Conservation (phyloP, 2,113 vertebrate species). For the Amazona vittata region DNA sequence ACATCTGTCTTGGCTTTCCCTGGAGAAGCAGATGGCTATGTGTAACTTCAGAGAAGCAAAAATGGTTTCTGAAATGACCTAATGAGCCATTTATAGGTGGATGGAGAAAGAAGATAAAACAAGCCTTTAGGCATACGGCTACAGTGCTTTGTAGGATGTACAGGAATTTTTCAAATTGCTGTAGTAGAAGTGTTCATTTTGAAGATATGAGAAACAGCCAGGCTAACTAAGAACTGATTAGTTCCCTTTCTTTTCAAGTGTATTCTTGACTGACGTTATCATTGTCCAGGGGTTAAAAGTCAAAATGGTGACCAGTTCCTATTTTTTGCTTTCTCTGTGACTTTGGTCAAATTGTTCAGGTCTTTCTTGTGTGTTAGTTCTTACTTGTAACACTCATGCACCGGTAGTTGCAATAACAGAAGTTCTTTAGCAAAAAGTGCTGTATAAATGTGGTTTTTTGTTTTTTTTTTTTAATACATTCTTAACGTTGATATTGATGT, state of each 20-base stretch:
- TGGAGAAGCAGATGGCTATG: slow-evolving; percentile 13
- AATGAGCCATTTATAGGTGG: slow-evolving; percentile 61
- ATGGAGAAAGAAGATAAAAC: slow-evolving; percentile 71
- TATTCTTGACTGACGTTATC: not conserved
- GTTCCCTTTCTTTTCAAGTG: not conserved
- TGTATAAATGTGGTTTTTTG: not conserved
- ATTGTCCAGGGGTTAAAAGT: not conserved
- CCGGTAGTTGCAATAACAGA: not conserved
- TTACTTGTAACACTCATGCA: not conserved
- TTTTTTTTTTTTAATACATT: not conserved
- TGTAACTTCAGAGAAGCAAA: not conserved
- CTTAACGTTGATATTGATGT: not conserved
- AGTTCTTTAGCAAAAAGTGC: not conserved
- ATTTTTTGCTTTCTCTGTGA: not conserved
- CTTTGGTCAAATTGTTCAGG: not conserved
- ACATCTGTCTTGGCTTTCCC: slow-evolving; percentile 73
- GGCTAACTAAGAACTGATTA: not conserved
- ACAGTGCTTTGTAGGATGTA: not conserved
- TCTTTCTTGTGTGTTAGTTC: not conserved
- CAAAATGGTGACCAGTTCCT: not conserved
- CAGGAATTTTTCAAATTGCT: not conserved
- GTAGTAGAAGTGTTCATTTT: not conserved
- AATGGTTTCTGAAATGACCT: slow-evolving; percentile 67
- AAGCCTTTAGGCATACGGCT: slow-evolving; percentile 51
- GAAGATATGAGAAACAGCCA: not conserved